Conservation (phyloP, 2,113 vertebrate genomes). For the Arvicanthis niloticus region DNA sequence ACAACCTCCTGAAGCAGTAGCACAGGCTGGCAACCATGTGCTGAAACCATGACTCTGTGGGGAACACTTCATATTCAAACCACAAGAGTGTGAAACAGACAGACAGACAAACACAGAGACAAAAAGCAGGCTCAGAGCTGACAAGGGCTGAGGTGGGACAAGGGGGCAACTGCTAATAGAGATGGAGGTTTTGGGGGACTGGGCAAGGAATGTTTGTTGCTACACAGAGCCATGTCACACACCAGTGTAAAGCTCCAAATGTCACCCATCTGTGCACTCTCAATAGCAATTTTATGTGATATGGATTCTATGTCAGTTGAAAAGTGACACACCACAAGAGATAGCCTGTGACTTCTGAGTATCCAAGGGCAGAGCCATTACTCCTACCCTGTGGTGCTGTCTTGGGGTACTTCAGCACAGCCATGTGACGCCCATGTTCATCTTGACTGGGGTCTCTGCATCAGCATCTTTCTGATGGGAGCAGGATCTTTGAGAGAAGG, state of each 20-base stretch:
- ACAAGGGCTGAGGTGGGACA: accelerated
- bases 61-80: not conserved
- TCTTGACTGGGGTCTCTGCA: not conserved
- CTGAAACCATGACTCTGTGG: not conserved
- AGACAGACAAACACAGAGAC: not conserved
- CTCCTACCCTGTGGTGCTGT: accelerated
- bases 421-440: accelerated
- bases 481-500: accelerated
- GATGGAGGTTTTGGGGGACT: accelerated
- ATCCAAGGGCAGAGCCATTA: accelerated
- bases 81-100: accelerated
- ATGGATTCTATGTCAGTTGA: not conserved
- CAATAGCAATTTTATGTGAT: not conserved
- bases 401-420: accelerated
- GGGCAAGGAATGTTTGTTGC: not conserved
- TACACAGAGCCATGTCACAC: accelerated
- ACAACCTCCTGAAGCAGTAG: not conserved
- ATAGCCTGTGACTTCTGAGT: accelerated
- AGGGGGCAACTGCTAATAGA: accelerated
- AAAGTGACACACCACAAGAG: accelerated
- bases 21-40: not conserved
- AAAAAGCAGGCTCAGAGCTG: accelerated
- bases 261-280: no score
- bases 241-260: accelerated
- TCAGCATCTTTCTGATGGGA: accelerated